Base-by-base conservation (phyloP, 2,888 invertebrate genomes). In the Apamea anceps region DNA sequence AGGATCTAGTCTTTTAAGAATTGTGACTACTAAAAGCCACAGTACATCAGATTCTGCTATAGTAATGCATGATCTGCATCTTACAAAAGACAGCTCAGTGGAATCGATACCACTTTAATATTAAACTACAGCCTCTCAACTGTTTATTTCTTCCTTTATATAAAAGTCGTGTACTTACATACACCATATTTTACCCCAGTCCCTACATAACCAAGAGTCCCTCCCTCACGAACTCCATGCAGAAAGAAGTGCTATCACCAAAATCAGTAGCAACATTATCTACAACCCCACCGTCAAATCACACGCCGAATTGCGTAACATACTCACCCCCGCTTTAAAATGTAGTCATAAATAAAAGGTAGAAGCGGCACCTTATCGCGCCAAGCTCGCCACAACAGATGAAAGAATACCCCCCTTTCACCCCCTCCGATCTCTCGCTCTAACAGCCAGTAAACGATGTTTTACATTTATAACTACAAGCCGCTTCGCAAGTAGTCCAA, bases 381-480 rank as follows among this genome's bases (percentile, higher is more conserved):
- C 74, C 82, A 80, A 68, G 87, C 75, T 87, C 87, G 83, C 93
- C 92, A 93, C 95, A 95, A 95, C 95, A 95, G 95, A 95, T 95
- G 95, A 95, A 96, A 95, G 95, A 95, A 95, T 91, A 92, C 94
- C 92, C 91, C 93, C 89, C 88, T 80, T 77, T 48, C 85, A 68
- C 79, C 45, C 87, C 87, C 88, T 87, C 90, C 86, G 79, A 83
- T 48, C 89, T 80, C 90, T 89, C 86, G 92, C 93, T 91, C 93
- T 84, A 89, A 93, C 93, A 90, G 87, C 92, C 93, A 90, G 92
- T 94, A 95, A 95, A 94, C 94, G 91, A 90, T 95, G 96, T 96
- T 96, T 96, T 96, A 97, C 97, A 97, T 97, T 97, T 97, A 97
- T 96, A 96, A 96, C 94, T 96, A 96, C 97, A 96, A 94, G 94